A percentile compares a stretch with the other conserved stretches of the same genome.
phyloP scores from a whole-genome alignment of 2,888 invertebrate genomes.

The Agriotes lineatus region DNA sequence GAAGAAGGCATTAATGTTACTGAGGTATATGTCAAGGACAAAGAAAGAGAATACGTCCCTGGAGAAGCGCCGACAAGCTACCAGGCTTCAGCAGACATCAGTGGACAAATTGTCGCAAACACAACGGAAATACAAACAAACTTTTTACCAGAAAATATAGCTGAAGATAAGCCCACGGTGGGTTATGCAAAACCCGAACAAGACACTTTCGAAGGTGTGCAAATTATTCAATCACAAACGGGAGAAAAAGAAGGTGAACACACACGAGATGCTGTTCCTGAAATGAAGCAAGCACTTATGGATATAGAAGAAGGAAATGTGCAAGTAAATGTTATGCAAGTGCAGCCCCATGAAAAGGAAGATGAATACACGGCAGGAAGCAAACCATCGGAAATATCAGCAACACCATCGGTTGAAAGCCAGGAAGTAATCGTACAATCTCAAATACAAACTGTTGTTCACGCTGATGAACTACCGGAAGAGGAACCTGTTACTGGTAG shows the following conservation, averaged over 20 bases:
- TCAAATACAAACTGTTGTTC: constrained; percentile 65
- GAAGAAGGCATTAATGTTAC: constrained; percentile 67
- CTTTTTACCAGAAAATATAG: constrained; percentile 58
- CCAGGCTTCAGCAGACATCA: constrained; percentile 66
- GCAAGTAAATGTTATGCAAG: constrained; percentile 65
- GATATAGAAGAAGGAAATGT: constrained; percentile 59
- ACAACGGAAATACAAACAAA: constrained; percentile 67
- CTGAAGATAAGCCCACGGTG: constrained; percentile 59
- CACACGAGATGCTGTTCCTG: constrained; percentile 56
- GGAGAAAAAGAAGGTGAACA: constrained; percentile 67
- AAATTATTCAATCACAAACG: constrained; percentile 68
- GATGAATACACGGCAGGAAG: constrained; percentile 61
- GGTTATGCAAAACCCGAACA: constrained; percentile 68
- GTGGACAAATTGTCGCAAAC: constrained; percentile 67
- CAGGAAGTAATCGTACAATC: constrained; percentile 67
- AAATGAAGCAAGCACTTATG: constrained; percentile 60
- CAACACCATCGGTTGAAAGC: constrained; percentile 64
- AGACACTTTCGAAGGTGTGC: constrained; percentile 69
- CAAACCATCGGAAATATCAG: constrained; percentile 62
- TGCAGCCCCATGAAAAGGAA: constrained; percentile 67
- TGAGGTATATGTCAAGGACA: constrained; percentile 67
- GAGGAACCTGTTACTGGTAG: constrained; percentile 64
- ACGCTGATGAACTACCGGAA: constrained; percentile 65
- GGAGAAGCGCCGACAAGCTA: constrained; percentile 61
- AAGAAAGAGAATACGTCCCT: constrained; percentile 66